Percentiles rank a stretch among this genome's conserved stretches.
phyloP scores from a whole-genome alignment of 2,113 vertebrate genomes.

The Pteronura brasiliensis region DNA sequence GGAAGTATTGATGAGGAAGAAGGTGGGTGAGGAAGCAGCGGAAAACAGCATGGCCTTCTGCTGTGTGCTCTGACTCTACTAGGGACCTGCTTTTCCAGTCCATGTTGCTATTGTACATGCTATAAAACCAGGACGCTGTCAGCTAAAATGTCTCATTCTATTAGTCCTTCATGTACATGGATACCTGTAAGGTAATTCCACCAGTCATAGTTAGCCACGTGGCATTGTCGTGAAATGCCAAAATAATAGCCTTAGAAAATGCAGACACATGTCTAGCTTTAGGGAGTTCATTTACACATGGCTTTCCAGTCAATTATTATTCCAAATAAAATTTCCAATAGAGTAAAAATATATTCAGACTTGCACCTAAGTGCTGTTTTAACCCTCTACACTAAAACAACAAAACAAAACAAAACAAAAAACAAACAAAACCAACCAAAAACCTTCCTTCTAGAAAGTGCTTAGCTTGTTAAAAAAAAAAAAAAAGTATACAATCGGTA shows the following conservation, averaged over 20 bases:
- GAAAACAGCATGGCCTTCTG: neutral
- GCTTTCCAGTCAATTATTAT: neutral
- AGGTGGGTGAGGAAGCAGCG: accelerated
- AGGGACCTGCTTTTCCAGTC: neutral
- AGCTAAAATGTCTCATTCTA: neutral
- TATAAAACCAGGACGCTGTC: neutral
- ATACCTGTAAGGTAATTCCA: neutral
- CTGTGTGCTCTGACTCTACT: neutral
- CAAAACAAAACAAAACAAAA: too few relatives aligned
- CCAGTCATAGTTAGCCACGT: neutral
- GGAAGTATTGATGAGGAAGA: neutral
- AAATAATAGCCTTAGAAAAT: neutral
- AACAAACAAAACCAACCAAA: too few relatives aligned
- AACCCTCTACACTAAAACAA: neutral
- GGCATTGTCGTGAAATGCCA: neutral
- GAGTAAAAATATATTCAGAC: neutral
- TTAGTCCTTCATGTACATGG: neutral
- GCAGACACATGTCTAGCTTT: neutral
- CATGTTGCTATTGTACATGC: neutral
- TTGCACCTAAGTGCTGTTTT: neutral
- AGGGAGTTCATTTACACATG: neutral
- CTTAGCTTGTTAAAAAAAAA: neutral
- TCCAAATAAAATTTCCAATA: neutral
- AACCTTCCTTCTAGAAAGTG: neutral
- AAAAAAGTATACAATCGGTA: neutral